Evolutionary conservation across 2,797 vertebrate genomes (phyloP).

Genomic region (Sebastes hubbsi): DNA sequence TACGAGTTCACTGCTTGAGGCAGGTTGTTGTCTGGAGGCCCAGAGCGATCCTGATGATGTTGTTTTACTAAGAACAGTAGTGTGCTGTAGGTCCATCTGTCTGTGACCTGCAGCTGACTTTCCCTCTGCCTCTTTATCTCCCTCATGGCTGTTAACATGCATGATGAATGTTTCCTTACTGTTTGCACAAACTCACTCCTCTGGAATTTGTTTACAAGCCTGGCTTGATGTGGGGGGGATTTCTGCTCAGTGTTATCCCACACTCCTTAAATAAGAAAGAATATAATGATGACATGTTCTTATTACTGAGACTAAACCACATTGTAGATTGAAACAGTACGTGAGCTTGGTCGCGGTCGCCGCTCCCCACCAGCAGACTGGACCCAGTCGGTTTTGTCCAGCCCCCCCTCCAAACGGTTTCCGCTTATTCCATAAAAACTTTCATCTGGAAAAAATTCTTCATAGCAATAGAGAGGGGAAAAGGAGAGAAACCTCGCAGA

Average conservation of each 20-base stretch:
- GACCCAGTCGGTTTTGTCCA: conserved; percentile 44
- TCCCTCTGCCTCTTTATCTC: conserved; percentile 13
- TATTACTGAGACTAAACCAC: conserved; percentile 23
- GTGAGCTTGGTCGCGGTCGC: conserved; percentile 11
- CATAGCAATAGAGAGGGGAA: conserved; percentile 54
- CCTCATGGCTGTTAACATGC: conserved; percentile 27
- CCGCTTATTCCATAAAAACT: conserved; percentile 68
- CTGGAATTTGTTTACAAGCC: conserved; percentile 67
- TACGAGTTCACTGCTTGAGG: not conserved
- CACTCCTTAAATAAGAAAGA: conserved; percentile 23
- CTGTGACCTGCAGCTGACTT: conserved; percentile 43
- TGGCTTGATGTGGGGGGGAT: not conserved
- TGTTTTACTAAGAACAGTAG: conserved; percentile 30
- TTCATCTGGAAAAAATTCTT: conserved; percentile 79
- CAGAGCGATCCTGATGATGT: not conserved
- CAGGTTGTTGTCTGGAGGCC: not conserved
- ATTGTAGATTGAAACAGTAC: conserved; percentile 42
- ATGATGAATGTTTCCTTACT: conserved; percentile 53
- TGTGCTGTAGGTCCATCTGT: conserved; percentile 22
- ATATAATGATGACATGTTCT: conserved; percentile 14
- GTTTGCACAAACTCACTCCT: conserved; percentile 58
- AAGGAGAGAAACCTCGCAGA: conserved; percentile 37
- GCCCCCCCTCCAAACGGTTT: conserved; percentile 33
- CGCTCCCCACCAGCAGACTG: conserved; percentile 17
- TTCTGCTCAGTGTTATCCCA: conserved; percentile 47